Base-by-base conservation (phyloP, 1,140 invertebrate species). In the Forficula auricularia region DNA sequence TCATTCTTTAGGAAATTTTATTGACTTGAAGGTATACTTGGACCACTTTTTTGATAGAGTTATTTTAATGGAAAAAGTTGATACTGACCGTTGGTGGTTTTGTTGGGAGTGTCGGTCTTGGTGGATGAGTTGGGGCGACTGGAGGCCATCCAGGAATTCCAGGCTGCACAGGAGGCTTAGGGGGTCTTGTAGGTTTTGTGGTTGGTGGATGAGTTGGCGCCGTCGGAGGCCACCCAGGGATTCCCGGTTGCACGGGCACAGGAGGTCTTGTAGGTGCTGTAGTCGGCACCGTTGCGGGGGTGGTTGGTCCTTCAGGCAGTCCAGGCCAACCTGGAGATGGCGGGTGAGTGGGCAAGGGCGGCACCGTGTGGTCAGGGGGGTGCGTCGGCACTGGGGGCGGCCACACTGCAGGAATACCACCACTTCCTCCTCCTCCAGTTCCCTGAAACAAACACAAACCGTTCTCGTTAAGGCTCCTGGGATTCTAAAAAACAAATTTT, bases 361-460 rank as follows among this genome's bases (percentile, higher is more conserved):
- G 74, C 41, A 79, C 73, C 3, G 79, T 77, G 52, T 83, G 77
- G 52, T 82, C 62, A 1, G 82, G 79, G 0, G 80, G 77, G 58
- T 84, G 81, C 0, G 81, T 84, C 0, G 77, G 77, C 15, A 75
- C 50, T n/a, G 72, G 70, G 13, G 75, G 73, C 19, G 77, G 79
- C 79, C 77, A 80, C n/a, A 58, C 47, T 37, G 55, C 44, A 4
- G 57, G 53, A n/a, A 52, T 41, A 4, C 45, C 4, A 19, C 47
- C 3, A 56, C 54, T 4, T 60, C 57, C 42, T 63, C 22, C 22
- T 27, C 4, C 4, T 27, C 22, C 22, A 27, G n/a, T n/a, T n/a
- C n/a, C n/a, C n/a, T n/a, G n/a, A n/a, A n/a, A n/a, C n/a, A n/a
- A n/a, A n/a, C n/a, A n/a, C n/a, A n/a, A n/a, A n/a, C n/a, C n/a